Evolutionary conservation across 2,888 invertebrate species (phyloP), one percentile per base, ranked within the genome.

Genomic region (Lymantria monacha): DNA sequence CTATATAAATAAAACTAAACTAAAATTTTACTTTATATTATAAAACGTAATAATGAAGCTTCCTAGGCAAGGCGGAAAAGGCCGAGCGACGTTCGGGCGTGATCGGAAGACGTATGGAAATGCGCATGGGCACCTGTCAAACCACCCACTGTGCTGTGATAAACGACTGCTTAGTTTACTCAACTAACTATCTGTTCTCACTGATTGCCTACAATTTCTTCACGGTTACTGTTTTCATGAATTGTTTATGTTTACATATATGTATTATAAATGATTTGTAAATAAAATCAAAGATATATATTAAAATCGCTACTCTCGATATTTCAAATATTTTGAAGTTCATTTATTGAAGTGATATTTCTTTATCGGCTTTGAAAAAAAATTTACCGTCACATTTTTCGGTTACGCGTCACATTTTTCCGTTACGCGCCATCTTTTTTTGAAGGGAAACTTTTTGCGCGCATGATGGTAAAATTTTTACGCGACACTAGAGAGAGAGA

Each of bases 81-180:
- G 30, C 38, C 12, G n/a, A 44, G 11, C 44, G 53, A 42, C 43
- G 48, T 50, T 57, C 46, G 46, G 54, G 55, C 57, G 46, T 60
- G 59, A 63, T 53, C 56, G 61, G 61, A 53, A 63, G 65, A 61
- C 54, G 61, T 71, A 72, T 73, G 73, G 69, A 69, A 71, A 73
- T 72, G 61, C 53, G 53, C 64, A 43, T 38, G 49, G 49, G 57
- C 67, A 66, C 65, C 67, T 68, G 66, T 62, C 59, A 51, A 46
- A 52, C 73, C 73, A 74, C 74, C 72, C 73, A 74, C 72, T 46
- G 64, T 38, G 70, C 51, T 36, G 44, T 61, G 59, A 55, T 56
- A 62, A 69, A 66, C 60, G 53, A 55, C 59, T 37, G 49, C 55
- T 60, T 45, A 54, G 51, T 53, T 50, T 37, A 48, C 55, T 60